Percentiles rank a stretch among this genome's conserved stretches.
Evolutionary conservation across 2,888 invertebrate genomes (phyloP).

Genomic region (Odontocerum albicorne): DNA sequence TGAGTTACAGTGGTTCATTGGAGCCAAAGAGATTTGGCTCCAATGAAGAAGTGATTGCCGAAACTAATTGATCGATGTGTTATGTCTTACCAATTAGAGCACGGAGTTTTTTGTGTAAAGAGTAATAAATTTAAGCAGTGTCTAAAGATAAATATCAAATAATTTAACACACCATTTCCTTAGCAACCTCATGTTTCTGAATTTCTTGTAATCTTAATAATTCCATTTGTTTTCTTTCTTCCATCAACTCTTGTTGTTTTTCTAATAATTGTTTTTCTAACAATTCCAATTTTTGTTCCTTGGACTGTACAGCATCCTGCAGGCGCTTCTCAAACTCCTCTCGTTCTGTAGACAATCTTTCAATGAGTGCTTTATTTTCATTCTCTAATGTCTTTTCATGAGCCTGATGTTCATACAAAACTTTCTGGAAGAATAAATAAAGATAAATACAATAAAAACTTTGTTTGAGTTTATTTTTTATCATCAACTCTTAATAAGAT

Average conservation of each 20-base stretch:
- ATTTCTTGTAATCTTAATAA: slow-evolving; percentile 43
- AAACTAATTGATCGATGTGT: no score
- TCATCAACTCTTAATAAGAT: no score
- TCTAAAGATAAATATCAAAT: slow-evolving; percentile 1
- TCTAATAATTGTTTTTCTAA: slow-evolving; percentile 53
- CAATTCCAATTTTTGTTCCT: slow-evolving; percentile 55
- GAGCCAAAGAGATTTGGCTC: no score
- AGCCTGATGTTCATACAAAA: slow-evolving; percentile 47
- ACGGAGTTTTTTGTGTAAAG: no score
- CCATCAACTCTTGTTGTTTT: slow-evolving; percentile 11
- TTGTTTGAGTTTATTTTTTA: not conserved
- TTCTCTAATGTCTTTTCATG: slow-evolving; percentile 49
- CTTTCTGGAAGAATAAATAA: no score
- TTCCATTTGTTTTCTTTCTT: slow-evolving; percentile 14
- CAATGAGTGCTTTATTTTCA: slow-evolving; percentile 52
- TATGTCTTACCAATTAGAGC: no score
- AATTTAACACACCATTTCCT: slow-evolving; percentile 49
- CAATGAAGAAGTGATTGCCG: no score
- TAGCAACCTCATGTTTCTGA: slow-evolving; percentile 48
- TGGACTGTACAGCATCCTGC: slow-evolving; percentile 54
- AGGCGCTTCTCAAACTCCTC: slow-evolving; percentile 54
- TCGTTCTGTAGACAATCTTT: slow-evolving; percentile 53
- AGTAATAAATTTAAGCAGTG: no score
- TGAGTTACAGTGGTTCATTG: no score
- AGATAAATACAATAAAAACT: not conserved